Base-by-base conservation (phyloP, 2,888 invertebrate species). In the Dexiosoma caninum region DNA sequence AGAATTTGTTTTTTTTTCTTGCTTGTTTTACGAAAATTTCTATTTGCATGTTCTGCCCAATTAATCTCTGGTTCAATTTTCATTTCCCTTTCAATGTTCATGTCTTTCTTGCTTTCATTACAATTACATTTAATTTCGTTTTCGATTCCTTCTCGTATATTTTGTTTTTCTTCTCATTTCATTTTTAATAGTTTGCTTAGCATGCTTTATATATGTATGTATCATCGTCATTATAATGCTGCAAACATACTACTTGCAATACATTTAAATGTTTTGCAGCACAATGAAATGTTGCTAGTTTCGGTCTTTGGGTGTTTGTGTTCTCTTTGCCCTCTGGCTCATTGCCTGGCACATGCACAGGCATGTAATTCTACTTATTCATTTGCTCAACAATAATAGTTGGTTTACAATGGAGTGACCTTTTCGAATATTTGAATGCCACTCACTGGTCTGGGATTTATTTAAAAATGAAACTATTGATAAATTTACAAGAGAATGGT, bases 41-140 rank as follows among this genome's bases (percentile, higher is more conserved):
- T 64, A 69, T 67, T 69, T 78, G 67, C 67, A 74, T 74, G 67
- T 74, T 69, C 51, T 67, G 74, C 74, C 49, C 67, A 78, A 67
- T 74, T 74, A 69, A 69, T 79, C 62, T 69, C 69, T 67, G 62
- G 37, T 62, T 62, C 32, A n/a, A 57, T 69, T 74, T 62, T 27
- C 46, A 62, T 62, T 67, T 78, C 67, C 71, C 21, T 30, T 72
- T 60, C 21, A 67, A 78, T 55, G 67, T 78, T 51, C 67, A 67
- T 78, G 72, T 44, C 46, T 67, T 72, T 60, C 37, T 37, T 14
- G 53, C 57, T 53, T 53, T 46, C 44, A 69, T 64, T 70, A 14
- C 66, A 42, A 49, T 64, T 46, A 37, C 21, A 27, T 69, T 69
- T 64, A n/a, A 55, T 62, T 55, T 62, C 35, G 9, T 42, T 53